Evolutionary conservation across 2,797 vertebrate genomes (phyloP), one percentile per base, ranked within the genome.

Genomic region (Micropoecilia bifurca): DNA sequence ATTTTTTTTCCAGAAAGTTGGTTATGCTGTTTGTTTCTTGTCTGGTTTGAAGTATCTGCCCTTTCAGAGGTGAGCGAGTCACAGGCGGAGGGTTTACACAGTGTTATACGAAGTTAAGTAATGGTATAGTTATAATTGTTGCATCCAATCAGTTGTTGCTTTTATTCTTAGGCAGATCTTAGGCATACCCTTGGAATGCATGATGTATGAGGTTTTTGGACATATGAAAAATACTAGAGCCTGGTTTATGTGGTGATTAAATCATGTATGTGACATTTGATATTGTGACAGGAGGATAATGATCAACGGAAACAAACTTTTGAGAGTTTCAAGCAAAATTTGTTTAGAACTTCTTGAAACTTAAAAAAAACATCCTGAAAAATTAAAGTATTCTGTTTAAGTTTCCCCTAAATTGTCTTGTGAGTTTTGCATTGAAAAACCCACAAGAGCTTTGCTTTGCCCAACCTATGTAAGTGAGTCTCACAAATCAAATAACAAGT

Each of bases 401-500:
- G 47, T 33, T 76, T 85, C n/a, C 53, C 68, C 39, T 36, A 53
- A 55, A 20, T 55, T 43, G 20, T 53, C 74, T 80, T 28, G 33
- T 13, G 43, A 25, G 79, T 90, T 80, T 46, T 69, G 39, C 46
- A 80, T 76, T 4, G 45, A 46, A 68, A 18, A 13, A 45, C 33
- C 33, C 33, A 33, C 33, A 33, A 33, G 33, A 76, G 78, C 81
- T 80, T 30, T 68, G 63, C 82, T 69, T 61, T 74, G 71, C 79
- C 53, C 82, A 68, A 73, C 46, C 20, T 77, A 74, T 50, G 73
- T 80, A 69, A 25, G 47, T 66, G 72, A 25, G 47, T 59, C 63
- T 66, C 22, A 46, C 75, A 78, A 63, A 76, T 78, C 76, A 53
- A 66, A 63, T 76, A 75, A 55, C 79, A 55, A 78, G 82, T 74